Base-by-base conservation (phyloP, 2,113 vertebrate genomes). In the Sardina pilchardus region DNA sequence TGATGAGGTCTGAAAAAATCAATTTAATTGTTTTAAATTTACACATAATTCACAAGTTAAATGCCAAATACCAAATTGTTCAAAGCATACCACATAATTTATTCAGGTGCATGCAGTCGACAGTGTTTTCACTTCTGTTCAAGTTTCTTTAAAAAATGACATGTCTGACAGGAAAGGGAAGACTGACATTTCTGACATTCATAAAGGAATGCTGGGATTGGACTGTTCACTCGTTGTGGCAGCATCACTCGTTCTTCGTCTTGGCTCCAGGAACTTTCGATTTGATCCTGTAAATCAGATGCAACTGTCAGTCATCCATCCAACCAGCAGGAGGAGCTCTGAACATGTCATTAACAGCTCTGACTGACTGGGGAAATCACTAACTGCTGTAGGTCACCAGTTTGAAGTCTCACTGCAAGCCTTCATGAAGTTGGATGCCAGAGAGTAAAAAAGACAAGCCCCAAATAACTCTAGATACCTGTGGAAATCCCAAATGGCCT, bases 241-340 rank as follows among this genome's bases (percentile, higher is more conserved):
- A 1, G 85, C 16, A 94, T 95, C 96, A 99, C 92, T 99, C 97
- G 82, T 97, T 94, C 95, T 99, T 98, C 94, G 97, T 97, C 93
- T 99, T 99, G 87, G 97, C 96, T 42, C 98, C 98, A 47, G 98
- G 98, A 91, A 99, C 99, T 96, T 99, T 99, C 89, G 97, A 97
- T 93, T 99, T 97, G 91, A 99, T 98, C 95, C 98, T 99, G 91
- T 81, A 87, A 34, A 43, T 86, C 39, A 81, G 85, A 83, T 14
- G 71, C 30, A 78, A 78, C 14, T 14, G 17, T 78, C 71, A 78
- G 34, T 16, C 14, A 36, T 36, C 30, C 34, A 36, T 36, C 30
- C 30, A 16, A 78, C 71, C 71, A 36, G 30, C 16, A 78, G 34
- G 26, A 34, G 26, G 71, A 78, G 71, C 71, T 7, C 63, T 67